These are phyloP conservation scores for Malthinus flaveolus DNA, from an alignment of 2,888 invertebrate species.

Conservation along the genomic window DNA sequence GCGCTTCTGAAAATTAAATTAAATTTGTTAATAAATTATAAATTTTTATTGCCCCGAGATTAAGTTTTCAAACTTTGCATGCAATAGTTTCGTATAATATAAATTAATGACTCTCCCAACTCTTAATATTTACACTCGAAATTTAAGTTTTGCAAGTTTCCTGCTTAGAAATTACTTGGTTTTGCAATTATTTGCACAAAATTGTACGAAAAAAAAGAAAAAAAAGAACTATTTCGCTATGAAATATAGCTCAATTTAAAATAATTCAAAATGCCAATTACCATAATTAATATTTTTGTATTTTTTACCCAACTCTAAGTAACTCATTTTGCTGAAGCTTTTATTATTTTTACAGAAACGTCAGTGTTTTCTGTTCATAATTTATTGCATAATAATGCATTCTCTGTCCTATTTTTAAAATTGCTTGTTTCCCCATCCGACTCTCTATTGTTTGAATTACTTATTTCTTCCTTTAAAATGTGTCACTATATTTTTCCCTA, in stretches of 20 bases:
- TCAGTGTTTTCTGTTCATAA: conserved; percentile 10
- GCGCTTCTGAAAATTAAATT: conserved; percentile 60
- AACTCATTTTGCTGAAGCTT: neutral
- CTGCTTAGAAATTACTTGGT: too few relatives aligned
- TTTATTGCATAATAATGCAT: conserved; percentile 15
- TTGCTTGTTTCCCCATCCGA: conserved; percentile 18
- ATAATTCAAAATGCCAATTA: neutral
- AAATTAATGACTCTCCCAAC: too few relatives aligned
- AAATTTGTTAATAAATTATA: neutral
- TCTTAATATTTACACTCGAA: too few relatives aligned
- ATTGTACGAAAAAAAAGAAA: too few relatives aligned
- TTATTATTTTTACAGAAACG: conserved; percentile 1
- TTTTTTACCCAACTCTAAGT: too few relatives aligned
- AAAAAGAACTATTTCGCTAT: too few relatives aligned
- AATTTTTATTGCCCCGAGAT: neutral
- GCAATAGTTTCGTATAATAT: too few relatives aligned
- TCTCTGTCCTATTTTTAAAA: conserved; percentile 18
- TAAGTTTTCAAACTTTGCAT: too few relatives aligned
- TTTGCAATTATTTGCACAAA: too few relatives aligned
- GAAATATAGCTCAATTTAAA: too few relatives aligned
- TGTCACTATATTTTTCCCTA: conserved; percentile 3
- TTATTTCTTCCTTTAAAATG: conserved; percentile 14
- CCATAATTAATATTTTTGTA: neutral
- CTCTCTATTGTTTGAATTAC: conserved; percentile 15
- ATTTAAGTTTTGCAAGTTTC: too few relatives aligned